Evolutionary conservation across 1,140 invertebrate species (phyloP).

Genomic region (Panonychus citri): DNA sequence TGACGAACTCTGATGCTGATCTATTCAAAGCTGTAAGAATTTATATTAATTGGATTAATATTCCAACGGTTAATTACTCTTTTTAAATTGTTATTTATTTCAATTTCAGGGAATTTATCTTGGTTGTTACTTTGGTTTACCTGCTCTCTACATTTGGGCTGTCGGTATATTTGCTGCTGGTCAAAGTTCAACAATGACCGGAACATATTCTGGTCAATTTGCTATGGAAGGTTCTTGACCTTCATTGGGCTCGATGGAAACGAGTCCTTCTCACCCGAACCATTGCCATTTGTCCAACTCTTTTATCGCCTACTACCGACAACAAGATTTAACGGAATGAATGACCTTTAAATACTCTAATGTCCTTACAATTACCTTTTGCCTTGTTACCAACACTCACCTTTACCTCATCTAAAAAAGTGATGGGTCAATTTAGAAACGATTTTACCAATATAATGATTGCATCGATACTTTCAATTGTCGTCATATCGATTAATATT

Average conservation of each 20-base stretch:
- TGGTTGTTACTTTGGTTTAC: constrained; percentile 15
- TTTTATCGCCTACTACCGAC: constrained; percentile 18
- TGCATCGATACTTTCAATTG: constrained; percentile 6
- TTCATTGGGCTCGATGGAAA: constrained; percentile 25
- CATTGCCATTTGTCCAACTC: constrained; percentile 23
- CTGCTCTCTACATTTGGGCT: constrained; percentile 30
- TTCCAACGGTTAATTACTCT: background rate
- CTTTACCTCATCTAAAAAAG: constrained; percentile 6
- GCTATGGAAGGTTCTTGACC: constrained; percentile 21
- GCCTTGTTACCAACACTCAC: constrained; percentile 7
- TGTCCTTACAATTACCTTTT: constrained; percentile 10
- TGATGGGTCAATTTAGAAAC: constrained; percentile 9
- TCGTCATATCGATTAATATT: constrained; percentile 10
- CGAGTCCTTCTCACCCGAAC: constrained; percentile 20
- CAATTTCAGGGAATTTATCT: constrained; percentile 13
- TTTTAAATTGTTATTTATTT: background rate
- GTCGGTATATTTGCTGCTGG: constrained; percentile 33
- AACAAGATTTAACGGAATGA: constrained; percentile 8
- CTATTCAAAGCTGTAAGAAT: constrained; percentile 42
- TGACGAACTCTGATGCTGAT: constrained; percentile 23
- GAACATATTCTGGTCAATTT: constrained; percentile 27
- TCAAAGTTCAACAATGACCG: constrained; percentile 31
- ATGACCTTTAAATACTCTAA: constrained; percentile 10
- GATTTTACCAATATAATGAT: background rate
- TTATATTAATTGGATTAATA: constrained; percentile 16